Conservation (phyloP, 53 echinoderm and acorn worm species). For the Paelopatides confundens region DNA sequence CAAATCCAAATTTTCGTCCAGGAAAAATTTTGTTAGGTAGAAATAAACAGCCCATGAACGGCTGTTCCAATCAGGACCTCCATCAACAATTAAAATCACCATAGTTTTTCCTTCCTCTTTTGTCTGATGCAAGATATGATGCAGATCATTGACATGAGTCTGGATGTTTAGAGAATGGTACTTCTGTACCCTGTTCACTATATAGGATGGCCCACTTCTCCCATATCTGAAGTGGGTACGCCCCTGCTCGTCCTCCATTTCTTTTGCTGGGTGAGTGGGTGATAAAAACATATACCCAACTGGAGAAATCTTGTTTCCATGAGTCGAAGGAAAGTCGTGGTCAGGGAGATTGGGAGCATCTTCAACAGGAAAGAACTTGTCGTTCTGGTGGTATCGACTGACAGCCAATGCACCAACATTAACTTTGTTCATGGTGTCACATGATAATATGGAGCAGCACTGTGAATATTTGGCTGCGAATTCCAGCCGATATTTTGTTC, state of each 20-base stretch:
- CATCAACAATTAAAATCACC: slow-evolving; percentile 22
- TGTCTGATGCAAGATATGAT: neutral
- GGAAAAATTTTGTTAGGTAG: slow-evolving; percentile 3
- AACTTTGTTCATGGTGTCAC: slow-evolving; percentile 4
- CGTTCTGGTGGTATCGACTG: slow-evolving; percentile 5
- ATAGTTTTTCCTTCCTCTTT: slow-evolving; percentile 7
- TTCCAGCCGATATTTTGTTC: neutral
- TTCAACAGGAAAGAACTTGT: neutral
- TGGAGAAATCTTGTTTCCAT: slow-evolving; percentile 34
- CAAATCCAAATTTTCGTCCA: slow-evolving; percentile 46
- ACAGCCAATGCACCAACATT: neutral
- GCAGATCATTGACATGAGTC: slow-evolving; percentile 54
- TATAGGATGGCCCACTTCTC: slow-evolving; percentile 17
- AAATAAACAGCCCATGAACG: slow-evolving; percentile 45
- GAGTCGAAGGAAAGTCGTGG: slow-evolving; percentile 59
- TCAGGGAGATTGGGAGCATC: slow-evolving; percentile 57
- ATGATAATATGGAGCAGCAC: too few relatives aligned
- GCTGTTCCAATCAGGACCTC: slow-evolving; percentile 56
- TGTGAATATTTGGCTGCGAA: too few relatives aligned
- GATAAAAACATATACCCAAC: slow-evolving; percentile 55
- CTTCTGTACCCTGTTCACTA: slow-evolving; percentile 36
- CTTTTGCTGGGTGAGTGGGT: neutral
- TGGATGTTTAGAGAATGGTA: slow-evolving; percentile 23
- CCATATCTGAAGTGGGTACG: neutral
- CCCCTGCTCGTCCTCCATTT: slow-evolving; percentile 3